Percentiles rank a stretch among this genome's conserved stretches.
Evolutionary conservation across 2,888 invertebrate species (phyloP).

Genomic region (Hipparchia sbordonii): DNA sequence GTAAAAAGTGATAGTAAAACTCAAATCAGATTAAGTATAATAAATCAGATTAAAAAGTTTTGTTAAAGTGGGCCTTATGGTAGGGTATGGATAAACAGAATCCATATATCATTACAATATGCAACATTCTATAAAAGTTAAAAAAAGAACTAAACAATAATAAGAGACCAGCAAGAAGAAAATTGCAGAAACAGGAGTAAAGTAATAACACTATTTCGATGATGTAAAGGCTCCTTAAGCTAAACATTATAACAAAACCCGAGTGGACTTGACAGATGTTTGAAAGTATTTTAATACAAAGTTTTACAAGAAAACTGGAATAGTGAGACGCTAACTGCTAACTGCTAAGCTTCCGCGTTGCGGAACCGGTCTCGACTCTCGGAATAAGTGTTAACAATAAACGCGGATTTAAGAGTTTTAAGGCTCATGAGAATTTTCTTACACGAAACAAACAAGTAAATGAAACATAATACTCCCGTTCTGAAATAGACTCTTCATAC

Average conservation of each 20-base stretch:
- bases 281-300: conserved; percentile 36
- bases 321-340: conserved; percentile 52
- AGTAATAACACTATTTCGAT: neutral
- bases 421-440: conserved; percentile 20
- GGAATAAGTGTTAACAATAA: conserved; percentile 33
- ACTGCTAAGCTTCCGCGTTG: conserved; percentile 62
- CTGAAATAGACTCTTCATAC: no score
- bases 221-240: conserved; percentile 13
- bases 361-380: conserved; percentile 57
- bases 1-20: no score
- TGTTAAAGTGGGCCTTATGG: no score
- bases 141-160: no score
- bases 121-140: no score
- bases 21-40: no score
- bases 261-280: conserved; percentile 59
- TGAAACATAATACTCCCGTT: no score
- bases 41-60: no score
- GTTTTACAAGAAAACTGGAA: conserved; percentile 67
- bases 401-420: conserved; percentile 13
- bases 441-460: neutral
- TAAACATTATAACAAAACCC: conserved; percentile 45
- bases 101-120: no score
- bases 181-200: neutral
- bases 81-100: no score
- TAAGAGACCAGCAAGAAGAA: no score